Evolutionary conservation across 2,888 invertebrate genomes (phyloP), one percentile per base, ranked within the genome.

Genomic region (Tridacna gigas): DNA sequence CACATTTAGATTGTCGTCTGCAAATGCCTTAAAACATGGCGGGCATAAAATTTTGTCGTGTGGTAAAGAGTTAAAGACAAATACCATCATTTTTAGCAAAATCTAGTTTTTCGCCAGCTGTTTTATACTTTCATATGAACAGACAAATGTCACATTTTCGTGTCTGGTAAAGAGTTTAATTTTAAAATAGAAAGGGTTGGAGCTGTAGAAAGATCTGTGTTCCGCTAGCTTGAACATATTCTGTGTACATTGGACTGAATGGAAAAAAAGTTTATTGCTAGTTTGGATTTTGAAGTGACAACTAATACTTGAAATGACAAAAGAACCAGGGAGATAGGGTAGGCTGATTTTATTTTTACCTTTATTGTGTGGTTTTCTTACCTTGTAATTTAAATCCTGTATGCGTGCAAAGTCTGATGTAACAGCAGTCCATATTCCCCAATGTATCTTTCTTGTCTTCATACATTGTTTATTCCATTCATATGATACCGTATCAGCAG

Each of bases 191-290:
- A 37, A 37, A 37, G 37, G 37, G 37, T 37, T 37, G 37, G 37
- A 37, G 56, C 56, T 20, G 1, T 56, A 56, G 3, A 56, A 56
- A 15, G 56, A 56, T 56, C 9, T 48, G n/a, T 71, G 71, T 71
- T 71, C 71, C 71, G 71, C 71, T 71, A 71, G 71, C 71, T 71
- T 71, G 25, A 71, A 48, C 71, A 71, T 25, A 71, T 71, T 71
- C 71, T 71, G 26, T 71, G 26, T 71, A 71, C 71, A 71, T 71
- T 51, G 71, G 71, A 18, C 37, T 48, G 45, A 25, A 51, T 20
- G 26, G 51, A 26, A 28, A 28, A 65, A 65, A 67, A 67, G 67
- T 37, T 67, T 67, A 67, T 67, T 67, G n/a, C 67, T 67, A 37
- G 67, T 67, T 67, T 37, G 28, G 67, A 67, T 67, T 37, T 67